These are phyloP conservation scores for Cinara cedri DNA, from an alignment of 2,888 invertebrate genomes.

Conservation along the genomic window DNA sequence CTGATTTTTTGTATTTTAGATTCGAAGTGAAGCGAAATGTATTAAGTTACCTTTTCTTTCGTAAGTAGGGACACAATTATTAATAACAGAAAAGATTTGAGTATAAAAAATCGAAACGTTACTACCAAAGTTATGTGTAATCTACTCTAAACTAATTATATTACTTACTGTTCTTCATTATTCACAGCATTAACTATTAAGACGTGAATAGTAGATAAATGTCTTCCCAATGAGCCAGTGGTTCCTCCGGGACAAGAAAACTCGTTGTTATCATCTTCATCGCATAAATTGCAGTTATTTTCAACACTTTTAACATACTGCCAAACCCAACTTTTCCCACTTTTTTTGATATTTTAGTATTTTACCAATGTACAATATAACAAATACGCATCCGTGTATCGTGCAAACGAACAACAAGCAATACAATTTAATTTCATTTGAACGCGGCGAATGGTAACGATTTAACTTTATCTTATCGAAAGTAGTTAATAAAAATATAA, in stretches of 20 bases:
- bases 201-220: not conserved
- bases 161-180: conserved; percentile 21
- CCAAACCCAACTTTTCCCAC: conserved; percentile 11
- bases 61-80: not conserved
- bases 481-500: too few species aligned
- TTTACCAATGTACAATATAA: conserved; percentile 16
- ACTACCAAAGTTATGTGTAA: conserved; percentile 16
- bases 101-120: conserved; percentile 7
- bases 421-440: conserved; percentile 3
- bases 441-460: conserved; percentile 4
- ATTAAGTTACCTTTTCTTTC: not conserved
- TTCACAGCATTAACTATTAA: conserved; percentile 14
- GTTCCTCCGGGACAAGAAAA: conserved; percentile 12
- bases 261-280: conserved; percentile 14
- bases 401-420: conserved; percentile 17
- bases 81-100: not conserved
- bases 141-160: too few species aligned
- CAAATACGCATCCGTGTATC: conserved; percentile 3
- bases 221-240: conserved; percentile 2
- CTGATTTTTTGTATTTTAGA: conserved; percentile 16
- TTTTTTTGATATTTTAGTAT: not conserved
- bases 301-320: conserved; percentile 5
- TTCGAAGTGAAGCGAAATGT: not conserved
- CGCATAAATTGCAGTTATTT: conserved; percentile 11
- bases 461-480: conserved; percentile 18